Base-by-base conservation (phyloP, 2,888 invertebrate species). In the Cantharis rufa region DNA sequence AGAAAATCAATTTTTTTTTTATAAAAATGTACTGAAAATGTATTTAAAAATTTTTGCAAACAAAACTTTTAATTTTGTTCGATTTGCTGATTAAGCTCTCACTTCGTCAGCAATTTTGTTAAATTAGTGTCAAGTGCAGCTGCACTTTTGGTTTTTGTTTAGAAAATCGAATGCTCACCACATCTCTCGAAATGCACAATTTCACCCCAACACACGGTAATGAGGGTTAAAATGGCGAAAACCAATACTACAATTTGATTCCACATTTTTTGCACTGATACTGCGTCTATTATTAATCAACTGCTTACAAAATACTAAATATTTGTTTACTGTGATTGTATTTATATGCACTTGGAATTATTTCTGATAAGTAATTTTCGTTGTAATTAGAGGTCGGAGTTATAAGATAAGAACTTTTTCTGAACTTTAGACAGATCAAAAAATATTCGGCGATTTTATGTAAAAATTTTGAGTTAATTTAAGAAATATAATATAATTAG, bases 201-300 rank as follows among this genome's bases (percentile, higher is more conserved):
- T 72, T 77, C 77, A 28, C 77, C 10, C 69, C 71, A 71, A n/a
- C 74, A 74, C 11, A 72, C 75, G 11, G 71, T 75, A 2, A 77
- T 32, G 15, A 77, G 64, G 11, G 77, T 70, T 64, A 77, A 66
- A 68, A 77, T 68, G 10, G 77, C 77, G 28, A 77, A 70, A 15
- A 74, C 11, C 10, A 77, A 74, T 2, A 77, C 69, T 16, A 72
- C 27, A 11, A 64, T 24, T 13, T 64, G 21, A 28, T 75, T 75
- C 62, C 62, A 69, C 72, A 72, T 24, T 72, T 66, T 32, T 66
- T 16, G 7, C 64, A 21, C 21, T 27, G 27, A 21, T 7, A 21
- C 24, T 18, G 16, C 7, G 10, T 0, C 5, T 21, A 13, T 13
- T 15, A 15, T 13, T 11, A 62, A 10, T 2, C 27, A 10, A n/a